phyloP scores from a whole-genome alignment of 2,888 invertebrate genomes.

The Trissoscelio sp. region DNA sequence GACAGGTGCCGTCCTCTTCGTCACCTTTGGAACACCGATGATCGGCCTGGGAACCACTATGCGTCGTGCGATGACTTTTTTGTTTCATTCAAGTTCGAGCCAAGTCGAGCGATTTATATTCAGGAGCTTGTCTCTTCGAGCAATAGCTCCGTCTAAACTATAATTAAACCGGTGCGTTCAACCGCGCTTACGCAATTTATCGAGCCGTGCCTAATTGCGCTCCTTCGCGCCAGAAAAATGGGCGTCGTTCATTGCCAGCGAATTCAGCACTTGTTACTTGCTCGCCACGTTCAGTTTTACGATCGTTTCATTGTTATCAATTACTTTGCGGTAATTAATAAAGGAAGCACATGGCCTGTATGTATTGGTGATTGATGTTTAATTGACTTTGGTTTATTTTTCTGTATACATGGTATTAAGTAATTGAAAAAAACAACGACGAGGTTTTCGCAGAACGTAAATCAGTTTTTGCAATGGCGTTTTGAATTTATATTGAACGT shows the following conservation, averaged over 20 bases:
- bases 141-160: constrained; percentile 69
- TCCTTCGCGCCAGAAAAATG: constrained; percentile 69
- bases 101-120: constrained; percentile 64
- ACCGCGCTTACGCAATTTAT: constrained; percentile 72
- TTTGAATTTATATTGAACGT: constrained; percentile 4
- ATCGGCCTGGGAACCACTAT: constrained; percentile 57
- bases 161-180: constrained; percentile 72
- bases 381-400: constrained; percentile 41
- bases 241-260: constrained; percentile 69
- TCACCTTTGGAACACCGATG: constrained; percentile 36
- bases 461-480: constrained; percentile 3
- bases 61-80: constrained; percentile 61
- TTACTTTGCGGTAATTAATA: constrained; percentile 49
- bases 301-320: constrained; percentile 62
- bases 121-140: constrained; percentile 64
- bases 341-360: constrained; percentile 18
- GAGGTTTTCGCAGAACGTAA: not conserved
- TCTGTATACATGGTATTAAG: constrained; percentile 21
- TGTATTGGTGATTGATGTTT: constrained; percentile 30
- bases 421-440: constrained; percentile 25
- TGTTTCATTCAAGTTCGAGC: constrained; percentile 61
- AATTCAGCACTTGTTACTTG: constrained; percentile 68
- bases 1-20: constrained; percentile 46
- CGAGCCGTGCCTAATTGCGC: constrained; percentile 71
- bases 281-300: constrained; percentile 56